phyloP scores from a whole-genome alignment of 1,140 invertebrate species.

The Cecropterus lyciades region DNA sequence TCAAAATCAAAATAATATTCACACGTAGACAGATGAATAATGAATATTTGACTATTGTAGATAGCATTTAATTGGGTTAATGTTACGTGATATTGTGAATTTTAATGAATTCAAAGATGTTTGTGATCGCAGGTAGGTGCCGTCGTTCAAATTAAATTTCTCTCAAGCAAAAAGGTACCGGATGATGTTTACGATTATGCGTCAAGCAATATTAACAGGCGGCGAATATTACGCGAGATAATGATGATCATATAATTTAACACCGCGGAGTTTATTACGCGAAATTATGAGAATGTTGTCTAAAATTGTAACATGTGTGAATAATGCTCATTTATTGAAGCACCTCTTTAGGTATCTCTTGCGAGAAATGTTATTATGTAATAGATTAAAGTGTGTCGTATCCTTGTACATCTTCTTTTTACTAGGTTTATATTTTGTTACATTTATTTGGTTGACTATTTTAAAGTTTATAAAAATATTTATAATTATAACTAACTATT shows the following conservation, averaged over 20 bases:
- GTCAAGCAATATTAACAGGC: slow-evolving; percentile 29
- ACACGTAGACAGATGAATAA: too few relatives aligned
- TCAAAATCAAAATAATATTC: too few relatives aligned
- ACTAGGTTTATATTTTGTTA: too few relatives aligned
- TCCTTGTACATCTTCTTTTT: background rate
- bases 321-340: slow-evolving; percentile 26
- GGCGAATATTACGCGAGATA: slow-evolving; percentile 23
- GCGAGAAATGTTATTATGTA: slow-evolving; percentile 31
- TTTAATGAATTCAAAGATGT: background rate
- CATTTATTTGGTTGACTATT: too few relatives aligned
- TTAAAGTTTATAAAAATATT: too few relatives aligned
- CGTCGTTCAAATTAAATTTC: slow-evolving; percentile 17
- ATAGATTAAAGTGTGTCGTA: too few relatives aligned
- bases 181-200: slow-evolving; percentile 24
- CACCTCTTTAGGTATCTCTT: slow-evolving; percentile 13
- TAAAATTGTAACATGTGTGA: slow-evolving; percentile 20
- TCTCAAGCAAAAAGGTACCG: slow-evolving; percentile 5
- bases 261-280: slow-evolving; percentile 13
- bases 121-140: background rate
- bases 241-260: slow-evolving; percentile 27
- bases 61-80: too few relatives aligned
- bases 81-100: too few relatives aligned
- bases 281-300: slow-evolving; percentile 24
- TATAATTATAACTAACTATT: too few relatives aligned
- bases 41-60: too few relatives aligned